phyloP scores from a whole-genome alignment of 2,888 invertebrate species.

The Lobophora halterata region DNA sequence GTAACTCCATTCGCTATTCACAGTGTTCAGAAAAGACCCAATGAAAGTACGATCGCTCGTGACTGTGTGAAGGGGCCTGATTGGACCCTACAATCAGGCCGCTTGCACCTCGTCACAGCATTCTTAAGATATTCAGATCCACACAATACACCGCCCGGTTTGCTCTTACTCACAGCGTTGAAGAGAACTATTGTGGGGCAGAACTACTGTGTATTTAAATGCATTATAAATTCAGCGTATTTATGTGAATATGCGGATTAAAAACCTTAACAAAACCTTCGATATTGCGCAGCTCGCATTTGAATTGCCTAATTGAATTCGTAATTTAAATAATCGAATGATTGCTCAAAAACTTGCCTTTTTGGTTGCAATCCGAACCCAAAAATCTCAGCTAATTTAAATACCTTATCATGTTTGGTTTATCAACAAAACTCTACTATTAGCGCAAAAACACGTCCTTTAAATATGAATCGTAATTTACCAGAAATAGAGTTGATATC shows the following conservation, averaged over 20 bases:
- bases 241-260: slow-evolving; percentile 11
- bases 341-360: slow-evolving; percentile 1
- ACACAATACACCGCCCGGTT: slow-evolving; percentile 6
- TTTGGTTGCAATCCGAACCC: slow-evolving; percentile 1
- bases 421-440: slow-evolving; percentile 8
- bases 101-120: too few species aligned
- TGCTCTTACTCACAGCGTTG: background rate
- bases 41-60: background rate
- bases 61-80: slow-evolving; percentile 4
- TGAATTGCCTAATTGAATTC: slow-evolving; percentile 4
- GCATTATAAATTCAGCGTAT: slow-evolving; percentile 9
- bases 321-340: too few species aligned
- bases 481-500: slow-evolving; percentile 2
- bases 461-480: background rate
- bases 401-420: slow-evolving; percentile 7
- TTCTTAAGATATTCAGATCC: slow-evolving; percentile 13
- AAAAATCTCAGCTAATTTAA: slow-evolving; percentile 3
- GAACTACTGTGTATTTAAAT: slow-evolving; percentile 8
- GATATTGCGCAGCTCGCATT: slow-evolving; percentile 12
- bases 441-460: background rate
- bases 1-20: too few species aligned
- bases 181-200: slow-evolving; percentile 1
- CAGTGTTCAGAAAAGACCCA: too few species aligned
- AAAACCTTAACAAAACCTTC: slow-evolving; percentile 8
- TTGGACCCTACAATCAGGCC: too few species aligned